These are phyloP conservation scores for Mormyrus hasselquistii DNA, from an alignment of 2,797 vertebrate genomes.

Conservation along the genomic window DNA sequence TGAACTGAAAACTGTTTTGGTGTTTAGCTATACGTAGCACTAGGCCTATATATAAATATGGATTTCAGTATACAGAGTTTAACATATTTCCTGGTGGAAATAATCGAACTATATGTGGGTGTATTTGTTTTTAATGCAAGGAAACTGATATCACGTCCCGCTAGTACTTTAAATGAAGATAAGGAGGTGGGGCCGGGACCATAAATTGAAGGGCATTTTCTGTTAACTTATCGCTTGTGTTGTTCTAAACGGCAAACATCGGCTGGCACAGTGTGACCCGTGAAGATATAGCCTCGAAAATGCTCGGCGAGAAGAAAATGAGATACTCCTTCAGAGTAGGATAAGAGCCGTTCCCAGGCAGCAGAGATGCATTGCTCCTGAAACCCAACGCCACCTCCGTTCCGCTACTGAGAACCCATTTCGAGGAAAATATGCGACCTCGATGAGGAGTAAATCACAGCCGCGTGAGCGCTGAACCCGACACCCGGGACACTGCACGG, in stretches of 20 bases:
- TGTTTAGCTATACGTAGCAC: background rate
- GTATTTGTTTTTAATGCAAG: background rate
- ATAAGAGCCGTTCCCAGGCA: background rate
- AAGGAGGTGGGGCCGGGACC: background rate
- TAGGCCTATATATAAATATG: background rate
- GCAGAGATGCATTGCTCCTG: background rate
- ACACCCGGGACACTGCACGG: background rate
- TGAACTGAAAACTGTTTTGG: background rate
- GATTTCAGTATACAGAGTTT: background rate
- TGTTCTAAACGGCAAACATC: background rate
- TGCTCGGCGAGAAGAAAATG: background rate
- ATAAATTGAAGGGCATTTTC: background rate
- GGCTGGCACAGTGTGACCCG: background rate
- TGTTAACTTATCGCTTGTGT: conserved; percentile 15
- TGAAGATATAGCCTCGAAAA: conserved; percentile 6
- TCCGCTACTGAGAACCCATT: background rate
- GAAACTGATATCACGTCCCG: background rate
- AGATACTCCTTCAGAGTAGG: background rate
- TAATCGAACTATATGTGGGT: background rate
- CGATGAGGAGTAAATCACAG: background rate
- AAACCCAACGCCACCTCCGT: background rate
- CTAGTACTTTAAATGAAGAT: background rate
- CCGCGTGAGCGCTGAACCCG: background rate
- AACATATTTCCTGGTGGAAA: background rate
- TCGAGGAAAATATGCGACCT: conserved; percentile 16